Evolutionary conservation across 2,888 invertebrate species (phyloP).

Genomic region (Pyrocoelia pectoralis): DNA sequence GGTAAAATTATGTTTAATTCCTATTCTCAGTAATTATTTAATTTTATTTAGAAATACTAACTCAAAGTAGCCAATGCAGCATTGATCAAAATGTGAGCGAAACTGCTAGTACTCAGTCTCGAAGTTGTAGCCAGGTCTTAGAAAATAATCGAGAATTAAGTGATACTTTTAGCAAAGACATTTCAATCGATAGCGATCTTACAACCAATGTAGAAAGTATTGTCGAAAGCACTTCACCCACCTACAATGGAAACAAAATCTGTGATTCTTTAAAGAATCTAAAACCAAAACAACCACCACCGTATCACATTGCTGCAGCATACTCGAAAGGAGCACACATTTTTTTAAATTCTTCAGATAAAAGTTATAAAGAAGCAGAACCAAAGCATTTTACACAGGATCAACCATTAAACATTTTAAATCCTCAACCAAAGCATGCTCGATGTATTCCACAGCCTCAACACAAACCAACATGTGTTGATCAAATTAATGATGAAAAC

Average conservation of each 20-base stretch:
- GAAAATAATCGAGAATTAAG: not conserved
- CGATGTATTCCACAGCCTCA: slow-evolving; percentile 13
- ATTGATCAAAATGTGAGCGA: slow-evolving; percentile 5
- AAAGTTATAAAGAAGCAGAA: slow-evolving; percentile 33
- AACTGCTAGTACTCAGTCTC: not conserved
- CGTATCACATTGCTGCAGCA: slow-evolving; percentile 84
- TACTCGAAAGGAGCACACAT: slow-evolving; percentile 82
- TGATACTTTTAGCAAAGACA: not conserved
- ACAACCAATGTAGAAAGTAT: slow-evolving; percentile 8
- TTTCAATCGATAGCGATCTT: not conserved
- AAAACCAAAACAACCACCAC: slow-evolving; percentile 69
- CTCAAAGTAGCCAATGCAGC: slow-evolving; percentile 5
- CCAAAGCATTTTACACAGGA: slow-evolving; percentile 47
- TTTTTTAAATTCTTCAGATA: slow-evolving; percentile 58
- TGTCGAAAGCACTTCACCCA: not conserved
- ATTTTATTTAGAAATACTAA: not conserved
- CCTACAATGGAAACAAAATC: not conserved
- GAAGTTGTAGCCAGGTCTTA: not conserved
- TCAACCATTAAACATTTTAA: slow-evolving; percentile 44
- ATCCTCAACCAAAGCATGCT: slow-evolving; percentile 42
- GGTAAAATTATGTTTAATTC: slow-evolving; percentile 4
- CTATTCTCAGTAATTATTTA: too few species aligned
- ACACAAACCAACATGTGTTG: slow-evolving; percentile 5
- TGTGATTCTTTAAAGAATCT: slow-evolving; percentile 13
- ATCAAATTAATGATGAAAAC: slow-evolving; percentile 5